Evolutionary conservation across 2,113 vertebrate genomes (phyloP).

Genomic region (Gymnobelideus leadbeateri): DNA sequence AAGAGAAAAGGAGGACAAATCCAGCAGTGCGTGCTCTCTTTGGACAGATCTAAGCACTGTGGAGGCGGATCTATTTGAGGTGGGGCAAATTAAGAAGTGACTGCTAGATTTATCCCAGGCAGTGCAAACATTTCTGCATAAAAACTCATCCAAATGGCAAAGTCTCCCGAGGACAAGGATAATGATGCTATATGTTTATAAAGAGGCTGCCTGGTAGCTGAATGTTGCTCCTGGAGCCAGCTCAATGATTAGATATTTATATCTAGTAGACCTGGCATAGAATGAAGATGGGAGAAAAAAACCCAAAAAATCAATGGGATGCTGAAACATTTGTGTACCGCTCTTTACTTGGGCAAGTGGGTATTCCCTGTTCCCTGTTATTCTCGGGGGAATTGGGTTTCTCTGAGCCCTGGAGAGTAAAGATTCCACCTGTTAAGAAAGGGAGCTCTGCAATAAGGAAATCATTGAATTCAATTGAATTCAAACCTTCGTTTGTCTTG

Average conservation of each 20-base stretch:
- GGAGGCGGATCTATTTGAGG: not conserved
- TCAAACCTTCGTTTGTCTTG: not conserved
- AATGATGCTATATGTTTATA: conserved; percentile 9
- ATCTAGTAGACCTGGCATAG: not conserved
- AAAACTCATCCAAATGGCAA: conserved; percentile 17
- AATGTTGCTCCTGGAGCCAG: not conserved
- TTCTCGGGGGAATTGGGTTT: not conserved
- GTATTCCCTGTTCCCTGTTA: not conserved
- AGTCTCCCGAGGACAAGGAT: conserved; percentile 3
- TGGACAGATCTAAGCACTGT: not conserved
- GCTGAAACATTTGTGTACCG: not conserved
- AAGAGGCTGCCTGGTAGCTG: not conserved
- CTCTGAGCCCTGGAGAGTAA: not conserved
- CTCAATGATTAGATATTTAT: not conserved
- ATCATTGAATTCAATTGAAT: conserved; percentile 21
- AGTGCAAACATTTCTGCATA: conserved; percentile 33
- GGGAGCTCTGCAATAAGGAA: not conserved
- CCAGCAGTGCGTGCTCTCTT: not conserved
- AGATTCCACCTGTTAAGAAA: not conserved
- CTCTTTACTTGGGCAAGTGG: not conserved
- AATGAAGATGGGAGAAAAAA: not conserved
- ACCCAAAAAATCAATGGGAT: not conserved
- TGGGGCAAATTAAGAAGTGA: not conserved
- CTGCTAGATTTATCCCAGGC: conserved; percentile 17
- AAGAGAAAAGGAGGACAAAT: not conserved